Percentiles rank a stretch among this genome's conserved stretches.
These are phyloP conservation scores for Sapayoa aenigma DNA, from an alignment of 2,113 vertebrate genomes.

Conservation along the genomic window DNA sequence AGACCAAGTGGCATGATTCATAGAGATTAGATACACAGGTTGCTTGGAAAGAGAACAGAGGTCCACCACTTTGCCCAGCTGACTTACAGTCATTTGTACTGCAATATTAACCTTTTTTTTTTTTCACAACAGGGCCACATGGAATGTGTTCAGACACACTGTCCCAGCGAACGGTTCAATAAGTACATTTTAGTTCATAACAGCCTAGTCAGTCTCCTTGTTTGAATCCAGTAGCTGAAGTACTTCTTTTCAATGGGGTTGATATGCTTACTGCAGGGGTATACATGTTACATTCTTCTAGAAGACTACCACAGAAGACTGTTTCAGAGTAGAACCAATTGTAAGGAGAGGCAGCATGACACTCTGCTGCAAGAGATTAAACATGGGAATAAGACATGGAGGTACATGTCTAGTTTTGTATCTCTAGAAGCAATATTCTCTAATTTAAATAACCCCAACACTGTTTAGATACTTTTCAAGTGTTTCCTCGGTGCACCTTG, in stretches of 20 bases:
- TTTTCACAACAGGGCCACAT: not conserved
- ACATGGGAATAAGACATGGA: not conserved
- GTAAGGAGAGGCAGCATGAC: not conserved
- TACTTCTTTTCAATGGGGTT: not conserved
- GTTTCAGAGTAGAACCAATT: not conserved
- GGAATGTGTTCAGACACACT: not conserved
- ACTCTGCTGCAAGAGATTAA: not conserved
- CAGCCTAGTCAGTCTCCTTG: not conserved
- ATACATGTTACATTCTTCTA: not conserved
- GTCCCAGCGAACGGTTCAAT: not conserved
- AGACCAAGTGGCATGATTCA: not conserved
- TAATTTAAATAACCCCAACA: not conserved
- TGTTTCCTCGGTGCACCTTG: not conserved
- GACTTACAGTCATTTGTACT: not conserved
- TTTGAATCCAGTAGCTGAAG: not conserved
- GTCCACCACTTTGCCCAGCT: not conserved
- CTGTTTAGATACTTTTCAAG: not conserved
- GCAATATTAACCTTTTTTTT: not conserved
- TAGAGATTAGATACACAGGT: not conserved
- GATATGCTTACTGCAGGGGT: not conserved
- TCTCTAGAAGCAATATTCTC: not conserved
- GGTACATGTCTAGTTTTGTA: not conserved
- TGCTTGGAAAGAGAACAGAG: not conserved
- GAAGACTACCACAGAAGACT: not conserved
- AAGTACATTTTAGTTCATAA: not conserved